Evolutionary conservation across 2,888 invertebrate species (phyloP), one percentile per base, ranked within the genome.

Genomic region (Ophraella communa): DNA sequence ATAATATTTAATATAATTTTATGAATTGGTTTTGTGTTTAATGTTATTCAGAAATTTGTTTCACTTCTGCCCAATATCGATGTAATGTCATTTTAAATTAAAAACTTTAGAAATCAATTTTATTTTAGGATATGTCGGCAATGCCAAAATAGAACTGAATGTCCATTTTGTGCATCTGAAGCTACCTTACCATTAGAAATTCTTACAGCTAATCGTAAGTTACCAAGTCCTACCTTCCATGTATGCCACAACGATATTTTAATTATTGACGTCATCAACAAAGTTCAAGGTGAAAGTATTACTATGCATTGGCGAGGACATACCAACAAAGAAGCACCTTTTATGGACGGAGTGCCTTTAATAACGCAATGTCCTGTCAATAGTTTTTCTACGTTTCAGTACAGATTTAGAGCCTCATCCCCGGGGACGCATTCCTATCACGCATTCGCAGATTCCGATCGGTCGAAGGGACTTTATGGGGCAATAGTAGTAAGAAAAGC

Each of bases 281-380:
- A 86, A 73, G 82, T 93, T 58, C 87, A 88, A 0, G 88, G 88
- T 23, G 87, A 90, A 75, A 89, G 88, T 54, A 80, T 90, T 0
- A 85, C 89, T 5, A 83, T 94, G 8, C 93, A 94, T 77, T 94
- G 93, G 92, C 89, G 92, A 75, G 94, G 93, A 0, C 92, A 92
- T 69, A 90, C 88, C 74, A 84, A 73, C 87, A 88, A 79, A 81
- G 84, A 73, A 86, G 86, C 89, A 2, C 91, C 91, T 0, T 88
- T 85, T 74, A 91, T 91, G 91, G 92, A 92, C 71, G 92, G 92
- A 1, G 89, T 89, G 3, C 89, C 91, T 0, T 87, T 91, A 85
- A 83, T 92, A n/a, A 91, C 91, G 0, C 92, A 92, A 76, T 92
- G 91, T 72, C 91, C 91, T 0, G 89, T 92, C 69, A 81, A 84